Base-by-base conservation (phyloP, 2,797 vertebrate species). In the Eulemur rubriventer region DNA sequence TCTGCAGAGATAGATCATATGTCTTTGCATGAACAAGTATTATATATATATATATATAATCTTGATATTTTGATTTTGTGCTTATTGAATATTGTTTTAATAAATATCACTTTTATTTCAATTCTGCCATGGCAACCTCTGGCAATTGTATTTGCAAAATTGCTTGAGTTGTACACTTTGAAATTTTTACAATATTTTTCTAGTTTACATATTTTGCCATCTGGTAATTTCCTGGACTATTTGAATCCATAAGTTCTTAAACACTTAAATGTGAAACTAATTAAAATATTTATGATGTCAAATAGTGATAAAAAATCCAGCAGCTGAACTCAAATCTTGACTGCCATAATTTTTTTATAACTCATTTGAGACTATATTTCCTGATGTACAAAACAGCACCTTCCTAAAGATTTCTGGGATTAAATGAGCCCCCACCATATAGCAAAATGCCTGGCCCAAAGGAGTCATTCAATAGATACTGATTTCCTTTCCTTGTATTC, bases 291-390 rank as follows among this genome's bases (percentile, higher is more conserved):
- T 78, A 57, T 38, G 1, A 13, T 59, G 9, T 35, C 24, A 75
- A 70, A 75, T 87, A 79, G 4, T 86, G 43, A 30, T 38, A 33
- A 73, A 90, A 79, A 6, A 16, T 11, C 52, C 67, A 69, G n/a
- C 8, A 95, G 41, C 22, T 80, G 41, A 94, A 16, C 16, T 90
- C 41, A 94, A 91, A 76, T 81, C 30, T 52, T 61, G 46, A 88
- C 13, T 80, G 52, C 4, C 13, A n/a, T 80, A 61, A 80, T 26
- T 91, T 88, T 70, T 89, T 14, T 90, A 79, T 84, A 89, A 50
- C 61, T 82, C 63, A 82, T 75, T 92, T 95, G 52, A 57, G 59
- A 86, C 92, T 97, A 85, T 94, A 79, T 95, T 97, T 98, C 59
- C 24, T 97, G 14, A 57, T 96, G 0, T 5, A 35, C 85, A 93